Evolutionary conservation across 1,140 invertebrate genomes (phyloP).

Genomic region (Drosophila biarmipes): DNA sequence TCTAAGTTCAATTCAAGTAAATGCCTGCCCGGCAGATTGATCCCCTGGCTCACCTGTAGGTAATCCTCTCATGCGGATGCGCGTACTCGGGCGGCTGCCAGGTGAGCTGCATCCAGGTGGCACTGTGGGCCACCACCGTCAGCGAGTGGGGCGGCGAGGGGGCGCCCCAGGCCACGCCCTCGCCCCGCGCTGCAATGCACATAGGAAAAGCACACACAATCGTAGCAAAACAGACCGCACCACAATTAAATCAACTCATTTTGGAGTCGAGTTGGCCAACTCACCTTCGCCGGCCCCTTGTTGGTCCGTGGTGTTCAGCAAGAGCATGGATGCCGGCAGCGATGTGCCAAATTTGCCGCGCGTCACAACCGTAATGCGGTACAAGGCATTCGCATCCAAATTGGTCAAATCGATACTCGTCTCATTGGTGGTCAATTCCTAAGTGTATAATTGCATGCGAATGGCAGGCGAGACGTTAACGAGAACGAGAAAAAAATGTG

Average conservation of each 20-base stretch:
- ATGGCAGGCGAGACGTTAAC: constrained; percentile 20
- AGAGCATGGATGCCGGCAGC: constrained; percentile 90
- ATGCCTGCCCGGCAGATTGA: neutral
- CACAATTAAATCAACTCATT: constrained; percentile 45
- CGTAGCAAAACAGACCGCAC: neutral
- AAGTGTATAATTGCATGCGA: constrained; percentile 73
- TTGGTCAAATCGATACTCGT: constrained; percentile 87
- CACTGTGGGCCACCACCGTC: constrained; percentile 90
- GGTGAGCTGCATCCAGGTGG: constrained; percentile 90
- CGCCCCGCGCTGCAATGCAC: constrained; percentile 36
- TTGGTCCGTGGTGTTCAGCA: constrained; percentile 88
- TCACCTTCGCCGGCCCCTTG: constrained; percentile 62
- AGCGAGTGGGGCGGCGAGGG: constrained; percentile 92
- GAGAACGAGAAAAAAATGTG: constrained; percentile 30
- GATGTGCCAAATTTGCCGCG: constrained; percentile 90
- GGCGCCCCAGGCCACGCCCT: constrained; percentile 86
- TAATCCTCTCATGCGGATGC: constrained; percentile 90
- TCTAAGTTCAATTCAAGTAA: neutral
- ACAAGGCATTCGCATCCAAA: constrained; percentile 88
- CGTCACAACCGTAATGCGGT: constrained; percentile 91
- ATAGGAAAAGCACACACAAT: neutral
- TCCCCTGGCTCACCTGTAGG: constrained; percentile 87
- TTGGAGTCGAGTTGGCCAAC: constrained; percentile 21
- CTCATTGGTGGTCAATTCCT: constrained; percentile 89
- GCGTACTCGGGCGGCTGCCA: constrained; percentile 93